These are phyloP conservation scores for Noctua fimbriata DNA, from an alignment of 2,888 invertebrate species.

Conservation along the genomic window DNA sequence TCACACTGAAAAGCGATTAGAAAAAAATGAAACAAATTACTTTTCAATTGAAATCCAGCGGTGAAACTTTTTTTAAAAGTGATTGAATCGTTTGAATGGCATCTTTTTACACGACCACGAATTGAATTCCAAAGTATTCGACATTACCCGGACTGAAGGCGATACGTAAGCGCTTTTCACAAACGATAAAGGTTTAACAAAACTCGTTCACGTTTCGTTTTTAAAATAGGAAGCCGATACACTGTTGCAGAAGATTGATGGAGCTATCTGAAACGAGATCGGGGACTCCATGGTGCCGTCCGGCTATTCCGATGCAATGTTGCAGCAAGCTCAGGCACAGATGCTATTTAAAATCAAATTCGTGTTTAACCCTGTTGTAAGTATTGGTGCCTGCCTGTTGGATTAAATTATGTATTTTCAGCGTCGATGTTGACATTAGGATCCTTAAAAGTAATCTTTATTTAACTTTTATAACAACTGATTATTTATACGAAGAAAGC, in stretches of 20 bases:
- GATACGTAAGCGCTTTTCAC: constrained; percentile 69
- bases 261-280: constrained; percentile 87
- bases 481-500: not conserved
- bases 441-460: not conserved
- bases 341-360: constrained; percentile 79
- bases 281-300: constrained; percentile 75
- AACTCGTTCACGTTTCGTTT: constrained; percentile 73
- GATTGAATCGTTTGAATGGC: constrained; percentile 66
- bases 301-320: constrained; percentile 73
- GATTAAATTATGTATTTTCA: constrained; percentile 58
- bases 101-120: constrained; percentile 63
- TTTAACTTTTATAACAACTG: not conserved
- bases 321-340: constrained; percentile 71
- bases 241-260: constrained; percentile 87
- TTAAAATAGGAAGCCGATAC: constrained; percentile 80
- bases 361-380: constrained; percentile 65
- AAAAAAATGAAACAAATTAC: constrained; percentile 54
- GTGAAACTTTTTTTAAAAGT: constrained; percentile 63
- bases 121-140: constrained; percentile 65
- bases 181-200: constrained; percentile 73
- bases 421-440: constrained; percentile 1
- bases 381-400: constrained; percentile 38
- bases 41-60: constrained; percentile 52
- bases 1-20: constrained; percentile 52
- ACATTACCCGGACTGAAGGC: constrained; percentile 62